Percentiles rank a stretch among this genome's conserved stretches.
Evolutionary conservation across 2,888 invertebrate species (phyloP).

Genomic region (Drosophila longiperda): DNA sequence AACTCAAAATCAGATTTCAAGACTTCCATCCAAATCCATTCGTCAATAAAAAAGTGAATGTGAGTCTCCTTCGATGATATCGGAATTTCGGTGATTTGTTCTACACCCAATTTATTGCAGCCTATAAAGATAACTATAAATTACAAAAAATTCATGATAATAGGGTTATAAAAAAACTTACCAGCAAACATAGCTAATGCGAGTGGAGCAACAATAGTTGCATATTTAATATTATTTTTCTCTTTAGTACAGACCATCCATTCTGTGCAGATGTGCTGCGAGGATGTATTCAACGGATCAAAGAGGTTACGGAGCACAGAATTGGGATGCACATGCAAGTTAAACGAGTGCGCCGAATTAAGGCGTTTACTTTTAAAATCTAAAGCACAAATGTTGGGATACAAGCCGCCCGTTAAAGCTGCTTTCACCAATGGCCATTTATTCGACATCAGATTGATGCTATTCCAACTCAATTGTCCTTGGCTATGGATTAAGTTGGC

Average conservation of each 20-base stretch:
- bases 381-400: slow-evolving; percentile 87
- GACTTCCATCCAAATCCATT: slow-evolving; percentile 67
- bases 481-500: slow-evolving; percentile 46
- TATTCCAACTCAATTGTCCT: slow-evolving; percentile 45
- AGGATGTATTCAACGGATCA: slow-evolving; percentile 32
- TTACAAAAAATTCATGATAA: not conserved
- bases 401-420: slow-evolving; percentile 93
- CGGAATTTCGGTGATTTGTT: slow-evolving; percentile 21
- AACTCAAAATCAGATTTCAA: slow-evolving; percentile 40
- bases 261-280: slow-evolving; percentile 28
- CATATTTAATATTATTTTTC: slow-evolving; percentile 85
- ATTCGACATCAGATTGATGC: slow-evolving; percentile 41
- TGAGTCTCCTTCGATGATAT: not conserved
- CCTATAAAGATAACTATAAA: slow-evolving; percentile 29
- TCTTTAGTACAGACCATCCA: slow-evolving; percentile 60
- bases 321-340: slow-evolving; percentile 46
- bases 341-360: slow-evolving; percentile 39
- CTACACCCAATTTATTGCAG: slow-evolving; percentile 24
- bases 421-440: slow-evolving; percentile 88
- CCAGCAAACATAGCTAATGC: slow-evolving; percentile 63
- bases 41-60: slow-evolving; percentile 57
- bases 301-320: slow-evolving; percentile 50
- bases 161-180: slow-evolving; percentile 13
- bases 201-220: slow-evolving; percentile 50
- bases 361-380: slow-evolving; percentile 30